Evolutionary conservation across 2,888 invertebrate species (phyloP), one percentile per base, ranked within the genome.

Genomic region (Drosophila pegasa): DNA sequence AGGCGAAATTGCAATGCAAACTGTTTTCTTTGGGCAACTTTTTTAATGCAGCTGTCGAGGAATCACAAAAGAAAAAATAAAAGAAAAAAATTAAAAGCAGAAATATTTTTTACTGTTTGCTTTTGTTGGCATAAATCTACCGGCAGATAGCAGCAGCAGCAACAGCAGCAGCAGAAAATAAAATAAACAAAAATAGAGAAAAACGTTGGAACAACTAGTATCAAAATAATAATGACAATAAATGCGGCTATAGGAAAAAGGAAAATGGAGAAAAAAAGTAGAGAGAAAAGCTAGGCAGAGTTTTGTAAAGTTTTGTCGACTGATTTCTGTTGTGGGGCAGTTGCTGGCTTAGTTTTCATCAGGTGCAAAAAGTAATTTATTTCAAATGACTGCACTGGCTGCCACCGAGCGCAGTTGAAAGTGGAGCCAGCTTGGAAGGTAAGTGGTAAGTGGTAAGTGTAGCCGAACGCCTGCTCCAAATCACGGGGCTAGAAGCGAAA

Each of bases 311-410:
- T 51, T 66, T 68, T 35, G 50, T 51, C 48, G 45, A 45, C 60
- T 38, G 29, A 37, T 22, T 56, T 57, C 29, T 45, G 41, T 8
- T 59, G 54, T 38, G 12, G 35, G 56, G 20, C 63, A 43, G 59
- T 65, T 64, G 54, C 63, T 68, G 68, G 55, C 50, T 75, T 71
- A 77, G 77, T 76, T 81, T 88, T 88, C 86, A 88, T 89, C 89
- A 89, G 90, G 89, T 90, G 90, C 82, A 86, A 79, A 82, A 80
- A 89, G 82, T 86, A 89, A 89, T 89, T 88, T 86, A 89, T 88
- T 84, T 84, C 90, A 78, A 89, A 80, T 86, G 86, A 88, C 71
- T 90, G 83, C 84, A 65, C 79, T 71, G 68, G 57, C 64, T 50
- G 55, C 59, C 56, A 25, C 60, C 33, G 45, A 37, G 72, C 35